Percentiles rank a stretch among this genome's conserved stretches.
Evolutionary conservation across 2,888 invertebrate genomes (phyloP).

Genomic region (Torymus auratus): DNA sequence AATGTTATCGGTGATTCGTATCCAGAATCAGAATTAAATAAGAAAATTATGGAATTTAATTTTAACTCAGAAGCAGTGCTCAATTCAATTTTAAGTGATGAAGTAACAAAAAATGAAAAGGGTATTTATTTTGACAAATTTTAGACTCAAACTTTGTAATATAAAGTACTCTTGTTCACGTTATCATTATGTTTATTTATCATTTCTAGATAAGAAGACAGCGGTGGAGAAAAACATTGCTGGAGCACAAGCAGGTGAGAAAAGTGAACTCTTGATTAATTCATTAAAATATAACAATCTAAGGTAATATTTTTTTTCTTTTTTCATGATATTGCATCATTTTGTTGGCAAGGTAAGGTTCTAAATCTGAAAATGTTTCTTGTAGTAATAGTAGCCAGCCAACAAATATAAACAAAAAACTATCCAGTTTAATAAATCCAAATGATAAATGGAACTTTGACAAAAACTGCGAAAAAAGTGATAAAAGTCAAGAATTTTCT

Average conservation of each 20-base stretch:
- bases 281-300: conserved; percentile 48
- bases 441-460: conserved; percentile 19
- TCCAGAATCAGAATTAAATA: conserved; percentile 85
- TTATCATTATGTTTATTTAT: conserved; percentile 1
- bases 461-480: conserved; percentile 26
- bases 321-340: conserved; percentile 67
- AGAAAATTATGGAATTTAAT: conserved; percentile 84
- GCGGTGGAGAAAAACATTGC: conserved; percentile 13
- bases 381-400: conserved; percentile 4
- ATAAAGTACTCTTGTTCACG: too few relatives aligned
- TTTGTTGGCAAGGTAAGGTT: conserved; percentile 75
- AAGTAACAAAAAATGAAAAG: conserved; percentile 71
- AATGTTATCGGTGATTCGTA: conserved; percentile 87
- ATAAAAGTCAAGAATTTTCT: conserved; percentile 2
- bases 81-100: conserved; percentile 83
- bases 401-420: neutral
- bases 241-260: conserved; percentile 49
- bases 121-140: conserved; percentile 46
- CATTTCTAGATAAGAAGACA: conserved; percentile 43
- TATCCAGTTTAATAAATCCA: conserved; percentile 4
- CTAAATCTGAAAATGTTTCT: conserved; percentile 60
- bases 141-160: too few relatives aligned
- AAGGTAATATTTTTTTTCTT: conserved; percentile 62
- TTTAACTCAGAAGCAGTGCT: conserved; percentile 86
- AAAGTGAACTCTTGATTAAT: conserved; percentile 13